Evolutionary conservation across 37 sponge, comb jelly and placozoan genomes (phyloP), one percentile per base, ranked within the genome.

Genomic region (Aplysina aerophoba): DNA sequence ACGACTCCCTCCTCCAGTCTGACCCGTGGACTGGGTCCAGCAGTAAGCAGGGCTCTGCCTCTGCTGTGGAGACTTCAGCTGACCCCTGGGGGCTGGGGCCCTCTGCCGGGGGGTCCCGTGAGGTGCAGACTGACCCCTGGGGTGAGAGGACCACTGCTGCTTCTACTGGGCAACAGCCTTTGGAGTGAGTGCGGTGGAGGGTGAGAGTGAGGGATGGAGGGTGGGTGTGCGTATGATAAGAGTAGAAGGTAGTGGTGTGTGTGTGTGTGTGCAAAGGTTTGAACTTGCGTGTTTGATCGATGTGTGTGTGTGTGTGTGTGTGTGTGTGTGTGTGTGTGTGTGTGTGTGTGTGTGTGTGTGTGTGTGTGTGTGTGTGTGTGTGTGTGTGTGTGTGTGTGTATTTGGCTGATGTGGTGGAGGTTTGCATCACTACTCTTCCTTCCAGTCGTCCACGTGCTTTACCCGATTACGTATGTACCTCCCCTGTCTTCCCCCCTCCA

Each of bases 11-110:
- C 21, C 56, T 55, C 59, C 34, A 16, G 59, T 55, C 73, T 14
- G 85, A 84, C 63, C 85, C 85, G 14, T 84, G 85, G 85, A 75
- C 74, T 0, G 75, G 34, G 19, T 30, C 39, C 72, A 68, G 68
- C 68, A 50, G 72, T n/a, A 40, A 67, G 27, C 53, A 67, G 16
- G 33, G 44, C 68, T 40, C 57, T n/a, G 50, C 73, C 25, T 19
- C 60, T 19, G 28, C 41, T 33, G 40, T 36, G 33, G 22, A 6
- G 3, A n/a, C 78, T 36, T 40, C 78, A 40, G 37, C 78, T 4
- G 78, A 75, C 25, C 78, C 78, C 24, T 75, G 78, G 78, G 78
- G 78, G 22, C 25, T 75, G 53, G 54, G 78, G 17, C 71, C 71
- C 4, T 31, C 71, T 35, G 35, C 71, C 6, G 33, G 35, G 17